phyloP scores from a whole-genome alignment of 2,888 invertebrate species.

The Sphaeridia pumilis region DNA sequence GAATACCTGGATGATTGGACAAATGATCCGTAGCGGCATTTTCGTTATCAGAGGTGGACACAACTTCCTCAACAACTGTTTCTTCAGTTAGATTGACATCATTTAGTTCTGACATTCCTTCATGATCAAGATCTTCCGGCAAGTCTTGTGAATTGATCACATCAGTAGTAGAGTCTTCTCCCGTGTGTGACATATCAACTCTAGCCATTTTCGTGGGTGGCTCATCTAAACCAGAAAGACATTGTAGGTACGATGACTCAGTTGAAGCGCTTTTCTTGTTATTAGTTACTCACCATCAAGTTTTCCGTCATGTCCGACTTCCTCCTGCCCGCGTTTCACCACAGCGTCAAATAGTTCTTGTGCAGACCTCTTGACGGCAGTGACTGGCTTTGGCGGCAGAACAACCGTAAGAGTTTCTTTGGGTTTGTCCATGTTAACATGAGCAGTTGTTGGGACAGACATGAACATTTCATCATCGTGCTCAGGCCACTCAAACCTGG shows the following conservation, averaged over 20 bases:
- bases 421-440: slow-evolving; percentile 23
- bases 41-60: slow-evolving; percentile 17
- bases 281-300: too few species aligned
- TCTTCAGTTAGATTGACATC: slow-evolving; percentile 26
- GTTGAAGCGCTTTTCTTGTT: too few species aligned
- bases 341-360: slow-evolving; percentile 35
- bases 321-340: too few species aligned
- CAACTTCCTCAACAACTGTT: slow-evolving; percentile 24
- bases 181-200: slow-evolving; percentile 5
- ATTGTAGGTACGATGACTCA: too few species aligned
- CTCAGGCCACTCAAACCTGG: slow-evolving; percentile 58
- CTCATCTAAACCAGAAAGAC: too few species aligned
- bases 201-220: too few species aligned
- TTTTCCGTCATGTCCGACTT: not conserved
- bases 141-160: too few species aligned
- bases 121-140: too few species aligned
- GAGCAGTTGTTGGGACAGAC: slow-evolving; percentile 45
- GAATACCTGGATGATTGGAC: not conserved
- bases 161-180: slow-evolving; percentile 1
- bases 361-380: slow-evolving; percentile 18
- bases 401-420: too few species aligned
- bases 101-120: too few species aligned
- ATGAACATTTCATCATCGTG: slow-evolving; percentile 52
- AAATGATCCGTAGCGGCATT: not conserved
- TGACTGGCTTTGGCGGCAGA: slow-evolving; percentile 15